Conservation (phyloP, 2,888 invertebrate species). For the Amaurobius ferox region DNA sequence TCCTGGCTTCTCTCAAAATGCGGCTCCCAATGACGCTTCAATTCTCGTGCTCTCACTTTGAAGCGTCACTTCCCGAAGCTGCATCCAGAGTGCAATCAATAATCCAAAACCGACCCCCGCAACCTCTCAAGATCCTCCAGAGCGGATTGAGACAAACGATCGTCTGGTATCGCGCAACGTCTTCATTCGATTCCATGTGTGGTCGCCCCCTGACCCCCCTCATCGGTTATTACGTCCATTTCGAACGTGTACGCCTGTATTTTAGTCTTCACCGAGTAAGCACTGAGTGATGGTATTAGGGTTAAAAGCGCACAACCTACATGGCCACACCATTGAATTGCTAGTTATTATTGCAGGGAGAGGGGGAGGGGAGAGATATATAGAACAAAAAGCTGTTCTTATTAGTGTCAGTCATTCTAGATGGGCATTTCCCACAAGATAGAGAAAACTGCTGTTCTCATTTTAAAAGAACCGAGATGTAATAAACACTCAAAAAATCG, state of each 20-base stretch:
- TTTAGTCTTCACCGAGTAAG: constrained; percentile 40
- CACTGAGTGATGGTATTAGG: constrained; percentile 46
- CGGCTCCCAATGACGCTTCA: too few species aligned
- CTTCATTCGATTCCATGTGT: constrained; percentile 62
- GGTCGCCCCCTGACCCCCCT: constrained; percentile 38
- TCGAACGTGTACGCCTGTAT: constrained; percentile 39
- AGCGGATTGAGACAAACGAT: constrained; percentile 31
- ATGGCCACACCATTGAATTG: not conserved
- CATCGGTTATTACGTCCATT: constrained; percentile 41
- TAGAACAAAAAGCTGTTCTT: constrained; percentile 30
- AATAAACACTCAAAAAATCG: too few species aligned
- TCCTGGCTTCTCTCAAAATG: too few species aligned
- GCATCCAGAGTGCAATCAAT: not conserved
- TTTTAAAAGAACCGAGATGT: too few species aligned
- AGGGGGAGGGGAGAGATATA: not conserved
- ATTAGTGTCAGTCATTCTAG: constrained; percentile 43
- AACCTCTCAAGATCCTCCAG: not conserved
- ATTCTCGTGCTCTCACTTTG: too few species aligned
- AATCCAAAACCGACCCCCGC: not conserved
- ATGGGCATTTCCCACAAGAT: not conserved
- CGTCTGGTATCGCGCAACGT: constrained; percentile 13
- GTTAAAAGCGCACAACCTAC: constrained; percentile 37
- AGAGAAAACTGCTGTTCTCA: too few species aligned
- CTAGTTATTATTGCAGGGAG: constrained; percentile 22
- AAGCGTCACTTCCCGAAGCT: too few species aligned